These are phyloP conservation scores for Phymorhynchus buccinoides DNA, from an alignment of 1,140 invertebrate genomes.

Conservation along the genomic window DNA sequence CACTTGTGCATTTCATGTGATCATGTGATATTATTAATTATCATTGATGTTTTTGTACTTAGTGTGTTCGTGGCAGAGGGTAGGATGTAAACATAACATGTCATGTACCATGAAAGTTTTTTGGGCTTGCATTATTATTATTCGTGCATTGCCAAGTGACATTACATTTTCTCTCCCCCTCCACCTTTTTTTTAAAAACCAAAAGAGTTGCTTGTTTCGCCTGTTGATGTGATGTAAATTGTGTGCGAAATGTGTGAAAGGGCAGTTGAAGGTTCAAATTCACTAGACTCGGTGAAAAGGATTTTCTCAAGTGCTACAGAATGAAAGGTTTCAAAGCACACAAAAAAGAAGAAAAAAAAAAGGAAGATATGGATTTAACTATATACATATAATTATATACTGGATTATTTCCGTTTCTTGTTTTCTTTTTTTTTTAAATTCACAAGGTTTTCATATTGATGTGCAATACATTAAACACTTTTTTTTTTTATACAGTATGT, in stretches of 20 bases:
- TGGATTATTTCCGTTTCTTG: background rate
- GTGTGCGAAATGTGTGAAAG: background rate
- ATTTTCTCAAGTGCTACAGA: background rate
- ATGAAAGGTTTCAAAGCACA: background rate
- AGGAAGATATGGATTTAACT: background rate
- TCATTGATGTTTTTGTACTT: background rate
- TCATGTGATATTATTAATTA: background rate
- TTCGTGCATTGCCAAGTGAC: background rate
- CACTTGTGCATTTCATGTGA: background rate
- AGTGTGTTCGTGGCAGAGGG: background rate
- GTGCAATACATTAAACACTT: constrained; percentile 23
- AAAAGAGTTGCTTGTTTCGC: too few relatives aligned
- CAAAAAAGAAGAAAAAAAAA: background rate
- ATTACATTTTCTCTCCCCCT: too few relatives aligned
- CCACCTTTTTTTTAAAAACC: too few relatives aligned
- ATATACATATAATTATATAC: background rate
- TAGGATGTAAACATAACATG: background rate
- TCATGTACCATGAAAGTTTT: background rate
- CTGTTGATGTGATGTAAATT: background rate
- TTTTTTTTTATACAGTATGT: too few relatives aligned
- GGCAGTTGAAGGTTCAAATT: background rate
- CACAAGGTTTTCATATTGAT: constrained; percentile 26
- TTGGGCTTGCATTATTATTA: background rate
- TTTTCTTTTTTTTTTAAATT: background rate
- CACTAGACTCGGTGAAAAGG: background rate